Conservation (phyloP, 2,888 invertebrate genomes). For the Zelleria hepariella region DNA sequence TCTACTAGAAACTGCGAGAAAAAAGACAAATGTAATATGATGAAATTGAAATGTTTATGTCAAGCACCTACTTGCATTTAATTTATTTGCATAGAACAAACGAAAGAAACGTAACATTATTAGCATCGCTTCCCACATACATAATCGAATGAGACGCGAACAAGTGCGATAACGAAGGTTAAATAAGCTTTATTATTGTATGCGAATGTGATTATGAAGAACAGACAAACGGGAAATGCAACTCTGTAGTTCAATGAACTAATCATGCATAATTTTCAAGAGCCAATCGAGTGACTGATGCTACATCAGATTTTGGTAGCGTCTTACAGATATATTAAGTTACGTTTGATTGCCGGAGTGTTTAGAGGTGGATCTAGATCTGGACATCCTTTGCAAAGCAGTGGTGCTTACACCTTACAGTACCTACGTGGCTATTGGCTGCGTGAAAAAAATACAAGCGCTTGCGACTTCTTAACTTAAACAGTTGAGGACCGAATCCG, state of each 20-base stretch:
- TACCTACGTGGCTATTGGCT: too few relatives aligned
- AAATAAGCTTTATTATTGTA: neutral
- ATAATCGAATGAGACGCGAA: conserved; percentile 21
- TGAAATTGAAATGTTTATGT: conserved; percentile 14
- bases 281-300: too few relatives aligned
- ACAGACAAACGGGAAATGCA: conserved; percentile 12
- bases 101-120: conserved; percentile 24
- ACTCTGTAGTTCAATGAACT: neutral
- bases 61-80: conserved; percentile 23
- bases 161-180: conserved; percentile 1
- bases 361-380: too few relatives aligned
- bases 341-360: too few relatives aligned
- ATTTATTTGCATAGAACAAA: conserved; percentile 36
- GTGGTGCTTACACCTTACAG: too few relatives aligned
- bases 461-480: neutral
- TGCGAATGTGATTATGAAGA: conserved; percentile 5
- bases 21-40: too few relatives aligned
- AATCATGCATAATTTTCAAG: neutral
- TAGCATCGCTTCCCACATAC: conserved; percentile 35
- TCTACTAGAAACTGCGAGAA: too few relatives aligned
- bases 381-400: too few relatives aligned
- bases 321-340: too few relatives aligned
- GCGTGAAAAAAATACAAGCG: too few relatives aligned
- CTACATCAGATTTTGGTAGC: too few relatives aligned
- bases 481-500: neutral